These are phyloP conservation scores for Nesospiza acunhae DNA, from an alignment of 2,113 vertebrate genomes.

Conservation along the genomic window DNA sequence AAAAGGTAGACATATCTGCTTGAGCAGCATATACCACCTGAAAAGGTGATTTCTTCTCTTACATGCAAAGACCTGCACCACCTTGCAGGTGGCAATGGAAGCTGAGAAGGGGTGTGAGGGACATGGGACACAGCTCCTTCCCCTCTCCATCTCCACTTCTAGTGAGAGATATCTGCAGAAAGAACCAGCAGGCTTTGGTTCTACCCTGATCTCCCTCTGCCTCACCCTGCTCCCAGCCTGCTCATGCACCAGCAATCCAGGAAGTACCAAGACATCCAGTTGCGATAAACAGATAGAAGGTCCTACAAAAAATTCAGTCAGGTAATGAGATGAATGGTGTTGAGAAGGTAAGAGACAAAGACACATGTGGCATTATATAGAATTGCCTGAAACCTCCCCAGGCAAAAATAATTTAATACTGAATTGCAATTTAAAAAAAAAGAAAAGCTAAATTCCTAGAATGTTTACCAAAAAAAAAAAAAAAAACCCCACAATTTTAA, in stretches of 20 bases:
- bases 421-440: neutral
- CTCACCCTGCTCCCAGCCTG: neutral
- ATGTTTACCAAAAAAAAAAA: neutral
- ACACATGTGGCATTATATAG: neutral
- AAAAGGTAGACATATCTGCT: neutral
- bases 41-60: neutral
- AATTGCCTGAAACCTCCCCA: neutral
- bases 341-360: neutral
- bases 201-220: neutral
- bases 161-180: neutral
- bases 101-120: neutral
- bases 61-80: neutral
- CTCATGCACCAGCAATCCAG: neutral
- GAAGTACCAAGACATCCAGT: no score
- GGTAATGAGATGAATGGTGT: neutral
- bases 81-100: neutral
- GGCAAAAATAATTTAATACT: neutral
- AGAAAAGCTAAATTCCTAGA: neutral
- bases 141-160: neutral
- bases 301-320: neutral
- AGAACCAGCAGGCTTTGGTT: neutral
- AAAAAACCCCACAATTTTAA: neutral
- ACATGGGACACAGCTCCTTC: neutral
- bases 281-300: neutral
- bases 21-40: neutral